A percentile compares a stretch with the other conserved stretches of the same genome.
These are phyloP conservation scores for Drosophila mercatorum DNA, from an alignment of 2,888 invertebrate genomes.

Conservation along the genomic window DNA sequence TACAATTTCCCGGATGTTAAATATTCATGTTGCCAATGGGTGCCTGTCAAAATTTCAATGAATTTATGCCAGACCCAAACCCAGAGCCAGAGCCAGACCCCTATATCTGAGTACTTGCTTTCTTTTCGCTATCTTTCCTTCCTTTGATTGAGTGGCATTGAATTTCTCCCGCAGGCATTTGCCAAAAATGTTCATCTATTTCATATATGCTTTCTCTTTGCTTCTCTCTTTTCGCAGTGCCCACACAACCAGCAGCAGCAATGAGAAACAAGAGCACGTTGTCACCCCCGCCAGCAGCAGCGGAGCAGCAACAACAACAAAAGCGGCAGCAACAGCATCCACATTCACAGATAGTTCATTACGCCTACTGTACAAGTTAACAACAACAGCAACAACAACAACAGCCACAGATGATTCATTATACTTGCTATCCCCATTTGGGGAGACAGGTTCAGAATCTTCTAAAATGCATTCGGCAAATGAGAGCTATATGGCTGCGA, in stretches of 20 bases:
- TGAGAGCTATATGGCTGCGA: conserved; percentile 13
- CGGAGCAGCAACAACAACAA: conserved; percentile 28
- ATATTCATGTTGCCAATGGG: conserved; percentile 53
- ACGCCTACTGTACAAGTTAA: background rate
- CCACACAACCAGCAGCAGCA: conserved; percentile 51
- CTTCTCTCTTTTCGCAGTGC: conserved; percentile 39
- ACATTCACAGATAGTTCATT: conserved; percentile 16
- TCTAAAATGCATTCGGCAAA: conserved; percentile 8
- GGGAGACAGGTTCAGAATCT: conserved; percentile 45
- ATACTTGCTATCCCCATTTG: conserved; percentile 8
- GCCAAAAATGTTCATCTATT: conserved; percentile 19
- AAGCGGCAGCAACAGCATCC: conserved; percentile 13
- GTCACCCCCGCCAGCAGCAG: conserved; percentile 49
- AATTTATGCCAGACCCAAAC: conserved; percentile 61
- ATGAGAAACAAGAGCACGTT: conserved; percentile 40
- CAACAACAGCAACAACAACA: conserved; percentile 2
- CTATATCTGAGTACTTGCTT: conserved; percentile 35
- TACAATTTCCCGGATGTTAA: conserved; percentile 80
- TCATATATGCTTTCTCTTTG: conserved; percentile 12
- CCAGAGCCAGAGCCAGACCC: conserved; percentile 40
- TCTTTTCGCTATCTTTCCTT: conserved; percentile 9
- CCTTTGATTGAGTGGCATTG: conserved; percentile 46
- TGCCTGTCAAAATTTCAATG: conserved; percentile 74
- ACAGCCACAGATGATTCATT: conserved; percentile 8
- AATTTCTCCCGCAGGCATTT: conserved; percentile 20